These are phyloP conservation scores for Channa maculata DNA, from an alignment of 2,113 vertebrate species.

Conservation along the genomic window DNA sequence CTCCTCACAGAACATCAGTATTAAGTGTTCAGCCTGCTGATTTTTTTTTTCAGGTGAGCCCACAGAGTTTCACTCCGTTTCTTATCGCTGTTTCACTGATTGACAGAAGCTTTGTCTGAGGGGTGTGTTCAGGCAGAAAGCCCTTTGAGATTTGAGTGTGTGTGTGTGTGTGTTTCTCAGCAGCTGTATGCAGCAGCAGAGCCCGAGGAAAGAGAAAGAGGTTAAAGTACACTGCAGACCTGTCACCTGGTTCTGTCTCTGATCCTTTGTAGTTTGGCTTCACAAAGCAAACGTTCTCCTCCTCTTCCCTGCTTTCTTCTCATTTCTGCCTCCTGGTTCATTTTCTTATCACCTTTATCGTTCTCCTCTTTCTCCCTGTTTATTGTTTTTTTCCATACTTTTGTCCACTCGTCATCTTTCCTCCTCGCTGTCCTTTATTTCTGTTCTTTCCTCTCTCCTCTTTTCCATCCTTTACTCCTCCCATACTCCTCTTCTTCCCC, in stretches of 20 bases:
- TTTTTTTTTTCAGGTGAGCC: constrained; percentile 10
- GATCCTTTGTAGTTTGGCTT: constrained; percentile 22
- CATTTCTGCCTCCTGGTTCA: neutral
- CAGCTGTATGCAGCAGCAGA: constrained; percentile 1
- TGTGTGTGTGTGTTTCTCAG: constrained; percentile 6
- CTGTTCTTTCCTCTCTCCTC: neutral
- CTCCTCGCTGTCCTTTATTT: neutral
- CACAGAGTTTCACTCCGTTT: neutral
- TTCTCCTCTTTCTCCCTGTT: neutral
- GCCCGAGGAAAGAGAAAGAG: constrained; percentile 25
- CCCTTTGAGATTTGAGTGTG: constrained; percentile 11
- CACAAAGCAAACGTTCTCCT: constrained; percentile 26
- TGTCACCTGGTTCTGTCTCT: constrained; percentile 17
- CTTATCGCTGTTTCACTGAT: constrained; percentile 35
- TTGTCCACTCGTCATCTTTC: neutral
- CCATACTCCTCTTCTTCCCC: neutral
- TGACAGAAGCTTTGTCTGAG: constrained; percentile 61
- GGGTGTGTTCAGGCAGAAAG: constrained; percentile 23
- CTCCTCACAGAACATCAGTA: neutral
- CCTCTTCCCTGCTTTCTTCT: neutral
- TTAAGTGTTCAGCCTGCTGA: constrained; percentile 6
- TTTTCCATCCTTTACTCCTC: neutral
- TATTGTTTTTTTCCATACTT: neutral
- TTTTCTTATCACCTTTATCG: neutral
- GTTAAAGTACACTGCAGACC: constrained; percentile 43